Conservation (phyloP, 2,888 invertebrate genomes). For the Lucinisca nassula region DNA sequence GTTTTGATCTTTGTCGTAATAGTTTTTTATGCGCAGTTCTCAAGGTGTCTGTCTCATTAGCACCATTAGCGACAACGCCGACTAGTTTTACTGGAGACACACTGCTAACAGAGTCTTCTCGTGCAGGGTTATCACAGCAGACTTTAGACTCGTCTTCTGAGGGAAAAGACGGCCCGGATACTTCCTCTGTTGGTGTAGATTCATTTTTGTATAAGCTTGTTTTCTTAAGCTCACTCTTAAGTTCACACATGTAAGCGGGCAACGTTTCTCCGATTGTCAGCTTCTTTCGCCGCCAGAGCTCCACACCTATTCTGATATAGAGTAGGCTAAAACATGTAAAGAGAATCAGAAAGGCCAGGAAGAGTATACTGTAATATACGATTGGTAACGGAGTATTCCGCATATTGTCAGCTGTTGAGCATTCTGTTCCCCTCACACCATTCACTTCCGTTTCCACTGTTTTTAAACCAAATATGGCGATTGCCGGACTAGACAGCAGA, state of each 20-base stretch:
- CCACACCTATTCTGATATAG: slow-evolving; percentile 76
- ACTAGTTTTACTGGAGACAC: not conserved
- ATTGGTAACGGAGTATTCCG: slow-evolving; percentile 67
- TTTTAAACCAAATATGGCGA: slow-evolving; percentile 75
- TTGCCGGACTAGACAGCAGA: slow-evolving; percentile 75
- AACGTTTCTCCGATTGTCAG: slow-evolving; percentile 76
- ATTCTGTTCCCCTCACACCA: slow-evolving; percentile 73
- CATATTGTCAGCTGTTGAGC: slow-evolving; percentile 74
- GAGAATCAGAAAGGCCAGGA: slow-evolving; percentile 72
- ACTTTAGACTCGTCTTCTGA: slow-evolving; percentile 63
- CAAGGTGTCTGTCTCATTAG: slow-evolving; percentile 42
- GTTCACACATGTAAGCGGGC: slow-evolving; percentile 42
- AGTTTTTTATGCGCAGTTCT: slow-evolving; percentile 51
- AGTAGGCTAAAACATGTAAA: slow-evolving; percentile 72
- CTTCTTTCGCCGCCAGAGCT: slow-evolving; percentile 73
- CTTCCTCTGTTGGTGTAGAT: slow-evolving; percentile 43
- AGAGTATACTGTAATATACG: slow-evolving; percentile 75
- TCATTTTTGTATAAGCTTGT: not conserved
- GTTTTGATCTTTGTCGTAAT: slow-evolving; percentile 35
- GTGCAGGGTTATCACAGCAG: slow-evolving; percentile 49
- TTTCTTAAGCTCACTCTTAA: not conserved
- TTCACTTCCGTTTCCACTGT: slow-evolving; percentile 63
- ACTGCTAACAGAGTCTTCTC: not conserved
- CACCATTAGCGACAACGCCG: slow-evolving; percentile 6
- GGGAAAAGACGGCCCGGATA: slow-evolving; percentile 50